Base-by-base conservation (phyloP, 2,888 invertebrate genomes). In the Amblyteles armatorius region DNA sequence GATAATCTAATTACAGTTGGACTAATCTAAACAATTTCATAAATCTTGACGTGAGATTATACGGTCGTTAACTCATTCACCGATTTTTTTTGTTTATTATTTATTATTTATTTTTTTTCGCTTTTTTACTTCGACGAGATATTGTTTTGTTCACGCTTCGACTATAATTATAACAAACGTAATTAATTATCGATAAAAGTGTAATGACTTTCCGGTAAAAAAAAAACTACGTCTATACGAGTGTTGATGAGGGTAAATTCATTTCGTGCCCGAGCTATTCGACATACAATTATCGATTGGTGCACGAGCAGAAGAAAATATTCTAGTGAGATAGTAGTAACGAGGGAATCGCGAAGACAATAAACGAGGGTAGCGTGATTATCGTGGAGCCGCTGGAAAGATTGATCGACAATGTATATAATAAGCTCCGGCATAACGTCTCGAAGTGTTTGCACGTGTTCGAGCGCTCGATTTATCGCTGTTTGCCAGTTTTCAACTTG, bases 401-500 rank as follows among this genome's bases (percentile, higher is more conserved):
- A 91, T 91, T 90, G 88, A 90, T 91, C 87, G 89, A 87, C 88
- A 88, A 90, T 88, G 86, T 86, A 79, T 65, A 82, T 72, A 68
- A 82, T 78, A 73, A 78, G 80, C 55, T 40, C 13, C 63, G 68
- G 84, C 85, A 82, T 81, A 84, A 85, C 36, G 85, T 87, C 88
- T 87, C 81, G 84, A 85, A 88, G 88, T 86, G 88, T 88, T 88
- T 88, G 88, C 89, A 90, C 90, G 88, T 90, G 89, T 88, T 88
- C 82, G 71, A 60, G 33, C 16, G 16, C 16, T 29, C 29, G 16
- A 57, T 77, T 90, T 88, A 88, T 90, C 87, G 48, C 79, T 87
- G 84, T 88, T 87, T 89, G 73, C 55, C 80, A 76, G 77, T 72
- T 63, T 65, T 79, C 29, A n/a, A 63, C 63, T 63, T 16, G 16